Conservation (phyloP, 2,113 vertebrate genomes). For the Vidua macroura region DNA sequence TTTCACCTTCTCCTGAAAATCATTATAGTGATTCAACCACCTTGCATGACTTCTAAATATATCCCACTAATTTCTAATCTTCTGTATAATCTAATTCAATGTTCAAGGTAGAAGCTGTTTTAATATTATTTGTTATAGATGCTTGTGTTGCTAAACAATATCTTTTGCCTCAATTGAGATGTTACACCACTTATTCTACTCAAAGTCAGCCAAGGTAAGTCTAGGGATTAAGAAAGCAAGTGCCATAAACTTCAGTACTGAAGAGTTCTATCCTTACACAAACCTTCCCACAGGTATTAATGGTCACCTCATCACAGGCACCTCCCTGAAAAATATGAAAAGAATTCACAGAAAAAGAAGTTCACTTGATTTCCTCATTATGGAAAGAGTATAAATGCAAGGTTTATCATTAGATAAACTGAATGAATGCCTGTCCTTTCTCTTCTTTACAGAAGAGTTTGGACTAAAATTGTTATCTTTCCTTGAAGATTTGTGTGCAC, state of each 20-base stretch:
- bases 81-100: background rate
- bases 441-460: background rate
- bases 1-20: background rate
- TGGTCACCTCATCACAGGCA: background rate
- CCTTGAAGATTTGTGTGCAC: slow-evolving; percentile 6
- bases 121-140: background rate
- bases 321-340: background rate
- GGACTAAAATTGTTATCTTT: background rate
- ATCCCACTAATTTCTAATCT: background rate
- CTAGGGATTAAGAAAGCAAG: background rate
- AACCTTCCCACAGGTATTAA: background rate
- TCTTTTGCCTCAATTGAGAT: background rate
- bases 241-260: background rate
- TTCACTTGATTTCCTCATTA: background rate
- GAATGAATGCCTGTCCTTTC: background rate
- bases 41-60: background rate
- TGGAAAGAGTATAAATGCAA: background rate
- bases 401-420: background rate
- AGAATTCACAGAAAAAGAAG: background rate
- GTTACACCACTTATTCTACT: background rate
- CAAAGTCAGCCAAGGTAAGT: background rate
- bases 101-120: background rate
- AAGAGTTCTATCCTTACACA: background rate
- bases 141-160: background rate
- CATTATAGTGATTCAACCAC: background rate